Base-by-base conservation (phyloP, 2,888 invertebrate genomes). In the Idaea biselata region DNA sequence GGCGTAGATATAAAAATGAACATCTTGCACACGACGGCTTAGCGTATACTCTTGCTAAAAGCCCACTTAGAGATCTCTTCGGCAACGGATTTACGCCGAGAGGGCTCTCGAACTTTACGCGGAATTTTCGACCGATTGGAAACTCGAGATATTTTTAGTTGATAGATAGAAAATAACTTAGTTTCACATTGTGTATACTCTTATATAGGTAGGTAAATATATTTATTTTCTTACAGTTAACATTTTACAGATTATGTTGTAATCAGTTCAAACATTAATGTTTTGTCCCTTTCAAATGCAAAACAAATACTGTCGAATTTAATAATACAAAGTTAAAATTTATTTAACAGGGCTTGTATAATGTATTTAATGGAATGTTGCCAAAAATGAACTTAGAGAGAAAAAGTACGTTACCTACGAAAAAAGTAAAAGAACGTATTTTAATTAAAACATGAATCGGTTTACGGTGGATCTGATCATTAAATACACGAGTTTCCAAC, bases 51-150 rank as follows among this genome's bases (percentile, higher is more conserved):
- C 82, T 81, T 83, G 81, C 89, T 91, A 91, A 91, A 91, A 92
- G 91, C 91, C 89, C 90, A 91, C 91, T 92, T 90, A 91, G 86
- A 88, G 82, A 86, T 87, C 88, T 88, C 87, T 88, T 88, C 87
- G 82, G 80, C 78, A 79, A 74, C 84, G 90, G 90, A 90, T 91
- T 89, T 89, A 85, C 81, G 81, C 80, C 74, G 83, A 87, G 83
- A 87, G 85, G 85, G 85, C 82, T 84, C 85, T 85, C 77, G 72
- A 87, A 86, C 80, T 86, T 88, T 84, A 82, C 84, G 75, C 80
- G 78, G 76, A 77, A 86, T 86, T 84, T 86, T 83, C 78, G 78
- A 74, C 84, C 85, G 86, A 88, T 89, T 88, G 66, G 56, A 65
- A 25, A 65, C 64, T 62, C 64, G 61, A 87, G 82, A 83, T 84